These are phyloP conservation scores for Psammodynastes pulverulentus DNA, from an alignment of 2,113 vertebrate genomes.

Conservation along the genomic window DNA sequence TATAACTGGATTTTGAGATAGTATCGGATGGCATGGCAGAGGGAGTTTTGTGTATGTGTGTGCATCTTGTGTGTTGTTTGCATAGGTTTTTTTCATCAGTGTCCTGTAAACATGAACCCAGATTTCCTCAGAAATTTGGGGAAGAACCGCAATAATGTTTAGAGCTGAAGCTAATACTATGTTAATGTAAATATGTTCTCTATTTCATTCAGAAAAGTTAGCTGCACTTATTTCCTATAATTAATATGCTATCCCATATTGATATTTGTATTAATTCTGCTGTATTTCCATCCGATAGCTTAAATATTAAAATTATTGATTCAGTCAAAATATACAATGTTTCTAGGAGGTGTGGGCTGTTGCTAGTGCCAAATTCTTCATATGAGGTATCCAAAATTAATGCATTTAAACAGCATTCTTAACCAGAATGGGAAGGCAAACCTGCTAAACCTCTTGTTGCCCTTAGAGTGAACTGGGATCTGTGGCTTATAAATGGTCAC, in stretches of 20 bases:
- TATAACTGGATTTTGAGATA: not conserved
- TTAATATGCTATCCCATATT: constrained; percentile 42
- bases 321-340: constrained; percentile 55
- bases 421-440: constrained; percentile 49
- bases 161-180: not conserved
- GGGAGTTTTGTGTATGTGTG: not conserved
- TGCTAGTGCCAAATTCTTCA: constrained; percentile 54
- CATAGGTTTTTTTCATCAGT: not conserved
- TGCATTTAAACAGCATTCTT: constrained; percentile 73
- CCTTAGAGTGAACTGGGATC: constrained; percentile 40
- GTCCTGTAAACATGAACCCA: not conserved
- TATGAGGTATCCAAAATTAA: constrained; percentile 56
- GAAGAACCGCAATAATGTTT: not conserved
- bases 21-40: not conserved
- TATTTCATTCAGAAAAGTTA: not conserved
- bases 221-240: not conserved
- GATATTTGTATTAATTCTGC: constrained; percentile 52
- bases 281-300: not conserved
- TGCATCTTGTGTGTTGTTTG: not conserved
- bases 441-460: constrained; percentile 42
- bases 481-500: constrained; percentile 24
- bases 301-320: constrained; percentile 55
- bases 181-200: not conserved
- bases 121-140: not conserved
- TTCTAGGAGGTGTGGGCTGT: constrained; percentile 42